A percentile compares a stretch with the other conserved stretches of the same genome.
These are phyloP conservation scores for Mycetomoellerius zeteki DNA, from an alignment of 1,140 invertebrate genomes.

Conservation along the genomic window DNA sequence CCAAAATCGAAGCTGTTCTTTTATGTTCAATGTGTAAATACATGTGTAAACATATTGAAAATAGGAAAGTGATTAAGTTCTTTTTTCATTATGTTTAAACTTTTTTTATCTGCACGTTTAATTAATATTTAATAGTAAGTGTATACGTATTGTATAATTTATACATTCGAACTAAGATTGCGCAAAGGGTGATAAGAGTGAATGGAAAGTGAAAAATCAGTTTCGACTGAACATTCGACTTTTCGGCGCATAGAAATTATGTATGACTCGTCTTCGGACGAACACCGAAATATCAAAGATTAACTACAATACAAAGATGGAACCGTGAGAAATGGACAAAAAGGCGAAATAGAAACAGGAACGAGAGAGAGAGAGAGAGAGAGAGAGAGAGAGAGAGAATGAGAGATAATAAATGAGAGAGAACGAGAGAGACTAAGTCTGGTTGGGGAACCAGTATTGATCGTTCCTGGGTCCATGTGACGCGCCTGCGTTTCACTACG, in stretches of 20 bases:
- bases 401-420: slow-evolving; percentile 64
- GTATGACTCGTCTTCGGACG: not conserved
- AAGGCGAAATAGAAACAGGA: not conserved
- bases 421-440: slow-evolving; percentile 65
- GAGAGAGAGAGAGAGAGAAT: slow-evolving; percentile 41
- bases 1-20: not conserved
- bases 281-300: slow-evolving; percentile 67
- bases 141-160: not conserved
- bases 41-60: not conserved
- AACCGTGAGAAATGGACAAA: slow-evolving; percentile 30
- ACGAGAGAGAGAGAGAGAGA: slow-evolving; percentile 3
- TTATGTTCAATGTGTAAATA: not conserved
- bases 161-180: not conserved
- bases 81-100: not conserved
- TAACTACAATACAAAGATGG: slow-evolving; percentile 48
- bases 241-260: slow-evolving; percentile 5
- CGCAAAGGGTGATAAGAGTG: not conserved
- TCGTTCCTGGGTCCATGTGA: slow-evolving; percentile 86
- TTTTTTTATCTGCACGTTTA: not conserved
- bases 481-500: slow-evolving; percentile 84
- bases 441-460: slow-evolving; percentile 81
- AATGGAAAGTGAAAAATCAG: not conserved
- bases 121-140: not conserved
- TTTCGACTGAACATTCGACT: not conserved
- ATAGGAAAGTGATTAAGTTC: not conserved